phyloP scores from a whole-genome alignment of 2,888 invertebrate genomes.

The Hypomecis atomaria region DNA sequence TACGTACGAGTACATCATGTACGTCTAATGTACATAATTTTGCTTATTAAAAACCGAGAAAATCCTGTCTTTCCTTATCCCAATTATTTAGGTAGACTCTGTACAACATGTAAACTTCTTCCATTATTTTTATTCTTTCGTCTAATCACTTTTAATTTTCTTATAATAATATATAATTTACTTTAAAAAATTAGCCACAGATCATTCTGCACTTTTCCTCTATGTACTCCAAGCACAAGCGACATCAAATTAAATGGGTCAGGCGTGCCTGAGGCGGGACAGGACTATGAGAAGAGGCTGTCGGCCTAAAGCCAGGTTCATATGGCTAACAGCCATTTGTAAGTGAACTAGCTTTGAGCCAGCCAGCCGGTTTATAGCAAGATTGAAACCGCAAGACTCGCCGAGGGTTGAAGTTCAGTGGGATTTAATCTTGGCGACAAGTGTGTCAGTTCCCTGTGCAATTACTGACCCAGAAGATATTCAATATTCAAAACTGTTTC shows the following conservation, averaged over 20 bases:
- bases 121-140: too few species aligned
- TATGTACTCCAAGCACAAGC: constrained; percentile 43
- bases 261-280: constrained; percentile 51
- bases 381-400: constrained; percentile 6
- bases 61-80: too few species aligned
- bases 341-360: constrained; percentile 14
- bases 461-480: too few species aligned
- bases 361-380: background rate
- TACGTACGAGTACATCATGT: too few species aligned
- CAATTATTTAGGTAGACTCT: too few species aligned
- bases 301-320: constrained; percentile 31
- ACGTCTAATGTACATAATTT: too few species aligned
- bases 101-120: too few species aligned
- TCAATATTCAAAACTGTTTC: too few species aligned
- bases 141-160: too few species aligned
- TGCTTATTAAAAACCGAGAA: too few species aligned
- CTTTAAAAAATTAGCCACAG: background rate
- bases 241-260: constrained; percentile 73
- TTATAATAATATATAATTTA: background rate
- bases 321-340: constrained; percentile 22
- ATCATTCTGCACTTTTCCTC: constrained; percentile 15
- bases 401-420: constrained; percentile 1
- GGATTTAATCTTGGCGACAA: background rate
- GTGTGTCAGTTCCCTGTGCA: background rate
- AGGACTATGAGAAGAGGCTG: constrained; percentile 37